These are phyloP conservation scores for Xiphophorus birchmanni DNA, from an alignment of 2,797 vertebrate species.

Conservation along the genomic window DNA sequence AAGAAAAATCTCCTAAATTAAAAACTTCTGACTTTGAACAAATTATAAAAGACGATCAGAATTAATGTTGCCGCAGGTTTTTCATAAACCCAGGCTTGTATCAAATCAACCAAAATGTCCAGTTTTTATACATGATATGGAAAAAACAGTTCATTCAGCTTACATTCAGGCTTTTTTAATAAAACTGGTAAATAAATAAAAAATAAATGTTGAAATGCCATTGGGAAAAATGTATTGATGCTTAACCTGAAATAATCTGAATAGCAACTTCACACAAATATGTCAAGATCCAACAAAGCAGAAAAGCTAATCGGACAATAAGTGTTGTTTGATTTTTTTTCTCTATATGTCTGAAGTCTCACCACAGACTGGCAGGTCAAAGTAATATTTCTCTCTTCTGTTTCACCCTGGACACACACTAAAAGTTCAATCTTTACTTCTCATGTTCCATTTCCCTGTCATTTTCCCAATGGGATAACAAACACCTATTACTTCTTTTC, in stretches of 20 bases:
- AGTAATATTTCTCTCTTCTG: background rate
- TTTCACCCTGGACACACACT: background rate
- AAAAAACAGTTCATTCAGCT: background rate
- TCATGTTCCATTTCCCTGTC: background rate
- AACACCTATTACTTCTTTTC: background rate
- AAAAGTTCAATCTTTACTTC: background rate
- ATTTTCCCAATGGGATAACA: background rate
- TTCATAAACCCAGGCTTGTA: background rate
- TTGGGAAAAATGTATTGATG: background rate
- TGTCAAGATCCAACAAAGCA: background rate
- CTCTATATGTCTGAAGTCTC: background rate
- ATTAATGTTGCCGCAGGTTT: background rate
- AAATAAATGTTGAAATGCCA: background rate
- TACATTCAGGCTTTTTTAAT: too few species aligned
- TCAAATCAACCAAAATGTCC: background rate
- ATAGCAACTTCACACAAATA: background rate
- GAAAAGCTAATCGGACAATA: background rate
- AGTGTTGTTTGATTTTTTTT: background rate
- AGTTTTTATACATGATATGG: background rate
- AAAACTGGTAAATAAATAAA: background rate
- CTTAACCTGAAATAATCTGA: background rate
- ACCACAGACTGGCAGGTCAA: background rate
- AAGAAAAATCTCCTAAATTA: background rate
- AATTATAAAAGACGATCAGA: background rate
- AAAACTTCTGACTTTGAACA: background rate